Percentiles rank a stretch among this genome's conserved stretches.
Evolutionary conservation across 2,888 invertebrate species (phyloP).

Genomic region (Cantharis lateralis): DNA sequence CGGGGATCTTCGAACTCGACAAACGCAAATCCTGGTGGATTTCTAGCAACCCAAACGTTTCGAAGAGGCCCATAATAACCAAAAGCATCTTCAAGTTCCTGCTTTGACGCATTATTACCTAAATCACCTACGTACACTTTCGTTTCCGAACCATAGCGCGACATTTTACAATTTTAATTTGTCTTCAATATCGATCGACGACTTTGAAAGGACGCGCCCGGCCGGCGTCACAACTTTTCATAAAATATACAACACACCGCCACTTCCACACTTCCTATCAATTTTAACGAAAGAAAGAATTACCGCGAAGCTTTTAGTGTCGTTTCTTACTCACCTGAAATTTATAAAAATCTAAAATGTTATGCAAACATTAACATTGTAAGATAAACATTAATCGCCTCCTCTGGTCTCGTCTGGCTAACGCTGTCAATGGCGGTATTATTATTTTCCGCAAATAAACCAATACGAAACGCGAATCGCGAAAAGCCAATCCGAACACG

Average conservation of each 20-base stretch:
- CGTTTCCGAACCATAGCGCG: constrained; percentile 82
- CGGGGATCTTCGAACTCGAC: constrained; percentile 92
- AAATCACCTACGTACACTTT: constrained; percentile 97
- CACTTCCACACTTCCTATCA: constrained; percentile 10
- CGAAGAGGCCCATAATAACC: constrained; percentile 88
- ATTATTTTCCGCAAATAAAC: background rate
- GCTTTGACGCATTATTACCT: constrained; percentile 88
- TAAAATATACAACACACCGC: background rate
- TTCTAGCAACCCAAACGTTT: constrained; percentile 97
- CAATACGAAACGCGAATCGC: background rate
- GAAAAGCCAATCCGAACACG: background rate
- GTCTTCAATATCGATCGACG: constrained; percentile 18
- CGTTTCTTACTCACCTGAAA: background rate
- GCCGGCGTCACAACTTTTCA: constrained; percentile 11
- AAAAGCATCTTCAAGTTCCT: constrained; percentile 92
- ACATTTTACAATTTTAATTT: constrained; percentile 61
- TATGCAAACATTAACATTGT: background rate
- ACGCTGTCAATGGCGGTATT: background rate
- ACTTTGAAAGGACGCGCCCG: constrained; percentile 21
- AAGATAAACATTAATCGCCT: background rate
- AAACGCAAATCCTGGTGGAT: constrained; percentile 94
- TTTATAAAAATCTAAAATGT: background rate
- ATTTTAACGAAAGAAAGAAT: background rate
- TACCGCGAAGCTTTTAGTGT: background rate
- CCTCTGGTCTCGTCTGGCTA: background rate